Conservation (phyloP, 2,797 vertebrate genomes). For the Acomys russatus region DNA sequence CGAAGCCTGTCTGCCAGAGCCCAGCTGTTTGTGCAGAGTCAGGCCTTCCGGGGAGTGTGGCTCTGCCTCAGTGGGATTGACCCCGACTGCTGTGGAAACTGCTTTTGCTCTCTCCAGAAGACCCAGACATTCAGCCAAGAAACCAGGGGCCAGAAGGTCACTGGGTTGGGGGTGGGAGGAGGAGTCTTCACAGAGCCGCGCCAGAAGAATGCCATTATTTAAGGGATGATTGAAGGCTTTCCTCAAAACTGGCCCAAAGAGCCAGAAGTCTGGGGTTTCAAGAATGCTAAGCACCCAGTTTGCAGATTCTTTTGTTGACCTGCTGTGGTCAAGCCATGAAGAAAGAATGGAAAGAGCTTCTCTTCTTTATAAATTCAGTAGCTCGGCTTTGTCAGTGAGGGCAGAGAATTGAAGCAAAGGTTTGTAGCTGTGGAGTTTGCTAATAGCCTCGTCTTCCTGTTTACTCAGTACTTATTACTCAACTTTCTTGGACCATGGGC, state of each 20-base stretch:
- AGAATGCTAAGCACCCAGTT: constrained; percentile 62
- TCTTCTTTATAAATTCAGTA: constrained; percentile 60
- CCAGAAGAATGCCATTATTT: constrained; percentile 79
- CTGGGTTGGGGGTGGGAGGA: constrained; percentile 28
- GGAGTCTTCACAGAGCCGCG: neutral
- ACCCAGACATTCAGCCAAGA: constrained; percentile 78
- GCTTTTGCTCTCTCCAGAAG: constrained; percentile 48
- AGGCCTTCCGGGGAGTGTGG: constrained; percentile 55
- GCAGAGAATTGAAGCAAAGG: constrained; percentile 35
- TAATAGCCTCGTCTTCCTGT: constrained; percentile 62
- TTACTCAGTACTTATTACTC: constrained; percentile 41
- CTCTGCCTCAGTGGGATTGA: constrained; percentile 67
- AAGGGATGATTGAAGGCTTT: constrained; percentile 73
- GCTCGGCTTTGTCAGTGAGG: neutral
- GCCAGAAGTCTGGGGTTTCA: constrained; percentile 72
- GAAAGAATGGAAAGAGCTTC: constrained; percentile 8
- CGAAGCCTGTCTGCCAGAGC: constrained; percentile 10
- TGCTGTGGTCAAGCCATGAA: constrained; percentile 13
- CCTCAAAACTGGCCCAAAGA: constrained; percentile 68
- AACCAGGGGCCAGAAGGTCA: constrained; percentile 77
- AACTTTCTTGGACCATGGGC: constrained; percentile 16
- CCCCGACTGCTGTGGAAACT: constrained; percentile 20
- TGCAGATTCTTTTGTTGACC: constrained; percentile 73
- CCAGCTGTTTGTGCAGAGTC: constrained; percentile 70
- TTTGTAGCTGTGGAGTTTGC: neutral